Percentiles rank a stretch among this genome's conserved stretches.
Evolutionary conservation across 2,888 invertebrate species (phyloP).

Genomic region (Acronicta leporina): DNA sequence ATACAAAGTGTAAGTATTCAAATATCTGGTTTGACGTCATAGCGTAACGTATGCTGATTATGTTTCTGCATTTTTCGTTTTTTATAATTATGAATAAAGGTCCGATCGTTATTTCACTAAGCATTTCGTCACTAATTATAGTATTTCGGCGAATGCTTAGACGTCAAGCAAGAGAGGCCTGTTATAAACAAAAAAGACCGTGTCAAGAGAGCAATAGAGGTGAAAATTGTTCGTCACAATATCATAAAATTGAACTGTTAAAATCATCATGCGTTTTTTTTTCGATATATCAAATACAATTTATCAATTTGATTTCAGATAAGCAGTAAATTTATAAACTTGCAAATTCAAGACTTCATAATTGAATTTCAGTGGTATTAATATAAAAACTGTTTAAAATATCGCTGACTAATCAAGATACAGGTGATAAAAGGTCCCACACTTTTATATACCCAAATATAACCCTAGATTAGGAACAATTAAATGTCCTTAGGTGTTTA

Average conservation of each 20-base stretch:
- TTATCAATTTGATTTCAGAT: slow-evolving; percentile 18
- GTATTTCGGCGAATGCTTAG: slow-evolving; percentile 34
- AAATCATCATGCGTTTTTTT: slow-evolving; percentile 37
- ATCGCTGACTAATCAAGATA: slow-evolving; percentile 52
- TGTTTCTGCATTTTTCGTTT: slow-evolving; percentile 24
- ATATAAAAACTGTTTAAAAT: slow-evolving; percentile 38
- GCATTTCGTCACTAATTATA: slow-evolving; percentile 11
- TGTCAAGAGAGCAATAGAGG: slow-evolving; percentile 67
- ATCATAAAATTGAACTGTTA: slow-evolving; percentile 43
- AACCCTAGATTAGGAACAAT: slow-evolving; percentile 2
- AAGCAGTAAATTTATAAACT: slow-evolving; percentile 23
- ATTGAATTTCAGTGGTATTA: slow-evolving; percentile 35
- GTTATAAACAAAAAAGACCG: slow-evolving; percentile 49
- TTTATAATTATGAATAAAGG: slow-evolving; percentile 4
- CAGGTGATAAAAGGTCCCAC: slow-evolving; percentile 47
- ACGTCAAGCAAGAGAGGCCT: slow-evolving; percentile 49
- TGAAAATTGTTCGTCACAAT: slow-evolving; percentile 51
- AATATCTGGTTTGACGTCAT: not conserved
- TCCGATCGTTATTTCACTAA: slow-evolving; percentile 8
- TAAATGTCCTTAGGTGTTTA: not conserved
- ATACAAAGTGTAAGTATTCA: slow-evolving; percentile 26
- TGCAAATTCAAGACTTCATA: slow-evolving; percentile 15
- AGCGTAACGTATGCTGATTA: slow-evolving; percentile 24
- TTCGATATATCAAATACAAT: slow-evolving; percentile 38
- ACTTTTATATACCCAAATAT: slow-evolving; percentile 61